Evolutionary conservation across 2,797 vertebrate species (phyloP), one percentile per base, ranked within the genome.

Genomic region (Martes flavigula): DNA sequence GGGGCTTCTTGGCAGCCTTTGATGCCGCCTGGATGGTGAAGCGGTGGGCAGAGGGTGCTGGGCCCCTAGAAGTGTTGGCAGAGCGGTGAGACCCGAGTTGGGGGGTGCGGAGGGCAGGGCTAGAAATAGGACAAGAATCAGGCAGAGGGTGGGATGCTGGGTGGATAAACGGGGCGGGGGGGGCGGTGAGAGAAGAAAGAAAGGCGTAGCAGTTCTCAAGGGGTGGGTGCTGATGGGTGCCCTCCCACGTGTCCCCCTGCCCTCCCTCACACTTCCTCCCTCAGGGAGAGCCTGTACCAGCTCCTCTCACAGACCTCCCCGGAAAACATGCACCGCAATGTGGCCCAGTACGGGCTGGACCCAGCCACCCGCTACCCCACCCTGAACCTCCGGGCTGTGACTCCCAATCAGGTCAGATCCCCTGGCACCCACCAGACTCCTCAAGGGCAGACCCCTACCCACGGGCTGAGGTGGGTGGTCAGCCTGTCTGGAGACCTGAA

Each of bases 11-110:
- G 0, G 99, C 99, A 0, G 98, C 99, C n/a, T 99, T 99, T 0
- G 99, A 99, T 1, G 98, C 99, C 0, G 99, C 99, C 0, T 99
- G 99, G 99, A 99, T 99, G 99, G 99, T 99, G 97, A 99, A 99
- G 98, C 99, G 98, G 35, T 99, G 99, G 99, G 99, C 99, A 0
- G 98, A 98, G 7, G 99, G 99, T 0, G 43, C 97, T 0, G 97
- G 98, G 0, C 99, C 99, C 0, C 98, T 99, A 66, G 99, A 99
- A 92, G 98, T 99, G 97, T 92, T 99, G 96, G 99, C 99, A 0
- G 99, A 99, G 97, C 99, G 99, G 99, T 99, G 97, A 99, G 98
- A 0, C 27, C 91, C 30, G 89, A n/a, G 51, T 5, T 66, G 46
- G 62, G 64, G 64, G 18, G 91, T 11, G 18, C 13, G 20, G 21